Base-by-base conservation (phyloP, 2,888 invertebrate genomes). In the Mesorhabditis sp. region DNA sequence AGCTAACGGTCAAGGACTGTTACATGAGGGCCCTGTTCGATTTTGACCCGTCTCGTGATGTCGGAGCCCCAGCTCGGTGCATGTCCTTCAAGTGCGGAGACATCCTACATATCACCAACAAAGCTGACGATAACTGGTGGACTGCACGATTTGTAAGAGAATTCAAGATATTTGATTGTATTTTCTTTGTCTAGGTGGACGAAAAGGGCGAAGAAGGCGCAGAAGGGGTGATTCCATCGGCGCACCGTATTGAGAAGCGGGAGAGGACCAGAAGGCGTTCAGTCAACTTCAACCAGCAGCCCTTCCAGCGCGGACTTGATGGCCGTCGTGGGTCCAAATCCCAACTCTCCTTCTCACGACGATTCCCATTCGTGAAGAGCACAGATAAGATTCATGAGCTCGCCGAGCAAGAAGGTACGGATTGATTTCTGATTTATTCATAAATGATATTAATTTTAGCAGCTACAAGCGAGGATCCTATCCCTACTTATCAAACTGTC, bases 111-210 rank as follows among this genome's bases (percentile, higher is more conserved):
- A 96, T 99, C 74, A 95, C 95, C 77, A 99, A 99, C 87, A 96
- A 97, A 72, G 93, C 94, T 72, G 98, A 99, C 87, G 97, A 98
- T 87, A 97, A 98, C 86, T 98, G 98, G 98, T 98, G 98, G 98
- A 96, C 97, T 87, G 85, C 84, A 28, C 72, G 82, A 69, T 79
- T 13, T 10, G 58, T 50, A n/a, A 50, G 58, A 50, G n/a, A 28
- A 28, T 28, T 28, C 28, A 2, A 28, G n/a, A n/a, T n/a, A n/a
- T n/a, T 28, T 2, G 28, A 28, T 28, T 28, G 28, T 28, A 28
- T 28, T 28, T 28, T 28, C 28, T 28, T 28, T 28, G 7, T 50
- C n/a, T n/a, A 75, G 67, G 73, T 83, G 50, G 71, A 75, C 4
- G 83, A 82, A 4, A 81, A 77, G 50, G 83, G 82, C 45, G 84